Evolutionary conservation across 2,797 vertebrate species (phyloP), one percentile per base, ranked within the genome.

Genomic region (Xenops minutus): DNA sequence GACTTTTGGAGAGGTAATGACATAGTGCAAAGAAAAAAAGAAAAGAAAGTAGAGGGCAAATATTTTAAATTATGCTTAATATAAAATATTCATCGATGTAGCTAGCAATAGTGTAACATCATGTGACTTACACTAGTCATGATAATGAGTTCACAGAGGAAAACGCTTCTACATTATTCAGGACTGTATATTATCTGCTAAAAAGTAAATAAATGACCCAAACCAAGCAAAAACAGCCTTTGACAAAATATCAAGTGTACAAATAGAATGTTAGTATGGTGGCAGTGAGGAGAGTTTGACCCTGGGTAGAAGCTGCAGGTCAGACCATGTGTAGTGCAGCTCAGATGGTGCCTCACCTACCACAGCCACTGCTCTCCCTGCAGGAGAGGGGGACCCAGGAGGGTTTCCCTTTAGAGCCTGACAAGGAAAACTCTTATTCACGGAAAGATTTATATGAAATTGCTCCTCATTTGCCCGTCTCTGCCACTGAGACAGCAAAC

Each of bases 1-100:
- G 69, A 84, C 72, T 91, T 92, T n/a, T 39, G 32, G 73, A 85
- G 85, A 96, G 67, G 83, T 92, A 96, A 85, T 30, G 43, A 24
- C 75, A 73, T 89, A 69, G 79, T 91, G 95, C 88, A 64, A 95
- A 87, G 24, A 71, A 27, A 78, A 90, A 83, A 89, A 43, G 29
- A 59, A 48, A 61, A 71, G 32, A 84, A 95, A 93, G 43, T 26
- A 71, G 72, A 96, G 24, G 19, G 56, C 12, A 74, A 75, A 91
- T 54, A 68, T n/a, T 86, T 83, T 68, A 72, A 39, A 49, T 39
- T 75, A 23, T 36, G 10, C 75, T 79, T 77, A 62, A 76, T 58
- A 88, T 37, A 56, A 92, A 96, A 82, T 71, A 84, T 46, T 96
- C 75, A 89, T 23, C 73, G 32, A 73, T 30, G 48, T 43, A 78